These are phyloP conservation scores for Acronicta psi DNA, from an alignment of 2,888 invertebrate species.

Conservation along the genomic window DNA sequence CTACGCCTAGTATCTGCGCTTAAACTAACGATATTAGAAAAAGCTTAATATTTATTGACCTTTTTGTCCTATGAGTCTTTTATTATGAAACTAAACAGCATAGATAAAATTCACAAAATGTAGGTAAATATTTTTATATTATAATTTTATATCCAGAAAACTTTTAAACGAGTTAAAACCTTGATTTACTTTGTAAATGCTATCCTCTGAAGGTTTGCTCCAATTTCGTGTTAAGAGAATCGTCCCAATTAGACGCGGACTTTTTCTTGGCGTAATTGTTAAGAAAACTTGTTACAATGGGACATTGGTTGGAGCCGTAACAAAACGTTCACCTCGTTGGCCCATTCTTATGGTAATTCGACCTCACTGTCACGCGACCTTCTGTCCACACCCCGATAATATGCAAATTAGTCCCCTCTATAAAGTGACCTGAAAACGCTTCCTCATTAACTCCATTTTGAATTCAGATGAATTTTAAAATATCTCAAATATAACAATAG, in stretches of 20 bases:
- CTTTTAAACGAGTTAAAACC: conserved; percentile 32
- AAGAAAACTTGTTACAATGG: conserved; percentile 74
- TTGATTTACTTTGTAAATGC: conserved; percentile 40
- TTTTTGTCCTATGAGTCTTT: too few species aligned
- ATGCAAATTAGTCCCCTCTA: conserved; percentile 83
- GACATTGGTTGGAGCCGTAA: conserved; percentile 76
- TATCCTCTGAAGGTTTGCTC: conserved; percentile 37
- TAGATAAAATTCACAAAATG: too few species aligned
- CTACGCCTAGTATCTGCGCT: too few species aligned
- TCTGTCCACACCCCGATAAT: conserved; percentile 87
- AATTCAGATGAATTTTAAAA: conserved; percentile 66
- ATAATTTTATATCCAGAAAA: conserved; percentile 22
- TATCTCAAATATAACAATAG: conserved; percentile 29
- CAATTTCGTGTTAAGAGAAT: conserved; percentile 52
- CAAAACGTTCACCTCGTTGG: conserved; percentile 83
- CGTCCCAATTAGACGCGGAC: conserved; percentile 51
- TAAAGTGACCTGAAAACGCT: conserved; percentile 84
- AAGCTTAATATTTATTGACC: too few species aligned
- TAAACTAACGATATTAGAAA: too few species aligned
- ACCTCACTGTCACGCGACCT: conserved; percentile 83
- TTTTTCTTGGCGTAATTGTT: conserved; percentile 70
- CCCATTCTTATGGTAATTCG: conserved; percentile 85
- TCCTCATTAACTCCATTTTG: conserved; percentile 77
- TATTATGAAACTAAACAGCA: too few species aligned
- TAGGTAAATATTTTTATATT: not conserved